Evolutionary conservation across 2,113 vertebrate species (phyloP).

Genomic region (Peromyscus polionotus): DNA sequence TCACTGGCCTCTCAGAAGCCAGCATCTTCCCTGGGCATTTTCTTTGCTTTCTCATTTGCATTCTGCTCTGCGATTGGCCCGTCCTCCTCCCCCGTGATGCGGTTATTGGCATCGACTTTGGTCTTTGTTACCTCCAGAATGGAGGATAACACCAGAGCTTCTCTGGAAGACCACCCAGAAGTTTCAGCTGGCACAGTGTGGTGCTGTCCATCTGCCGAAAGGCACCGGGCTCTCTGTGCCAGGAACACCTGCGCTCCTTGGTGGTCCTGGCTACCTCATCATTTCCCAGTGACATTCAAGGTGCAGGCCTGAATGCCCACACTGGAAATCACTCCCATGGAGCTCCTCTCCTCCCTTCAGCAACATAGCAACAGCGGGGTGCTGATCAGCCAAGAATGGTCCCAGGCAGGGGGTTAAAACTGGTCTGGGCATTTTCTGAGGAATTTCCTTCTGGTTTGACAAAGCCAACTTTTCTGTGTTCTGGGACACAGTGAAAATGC

Average conservation of each 20-base stretch:
- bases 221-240: background rate
- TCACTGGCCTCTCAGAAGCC: constrained; percentile 37
- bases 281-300: constrained; percentile 15
- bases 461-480: constrained; percentile 68
- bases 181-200: constrained; percentile 71
- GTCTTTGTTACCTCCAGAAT: constrained; percentile 74
- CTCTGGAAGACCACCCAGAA: constrained; percentile 75
- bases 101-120: constrained; percentile 47
- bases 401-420: constrained; percentile 61
- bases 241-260: constrained; percentile 71
- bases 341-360: background rate
- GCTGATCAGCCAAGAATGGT: constrained; percentile 60
- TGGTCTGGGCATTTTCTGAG: constrained; percentile 59
- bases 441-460: constrained; percentile 64
- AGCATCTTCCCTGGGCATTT: constrained; percentile 27
- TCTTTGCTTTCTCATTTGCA: constrained; percentile 52
- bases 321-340: background rate
- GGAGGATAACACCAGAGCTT: constrained; percentile 29
- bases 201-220: constrained; percentile 72
- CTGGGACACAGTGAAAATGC: constrained; percentile 65
- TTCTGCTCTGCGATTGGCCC: background rate
- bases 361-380: background rate
- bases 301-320: background rate
- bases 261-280: constrained; percentile 56
- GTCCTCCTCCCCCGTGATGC: background rate